phyloP scores from a whole-genome alignment of 2,888 invertebrate species.

The Diarsia dahlii region DNA sequence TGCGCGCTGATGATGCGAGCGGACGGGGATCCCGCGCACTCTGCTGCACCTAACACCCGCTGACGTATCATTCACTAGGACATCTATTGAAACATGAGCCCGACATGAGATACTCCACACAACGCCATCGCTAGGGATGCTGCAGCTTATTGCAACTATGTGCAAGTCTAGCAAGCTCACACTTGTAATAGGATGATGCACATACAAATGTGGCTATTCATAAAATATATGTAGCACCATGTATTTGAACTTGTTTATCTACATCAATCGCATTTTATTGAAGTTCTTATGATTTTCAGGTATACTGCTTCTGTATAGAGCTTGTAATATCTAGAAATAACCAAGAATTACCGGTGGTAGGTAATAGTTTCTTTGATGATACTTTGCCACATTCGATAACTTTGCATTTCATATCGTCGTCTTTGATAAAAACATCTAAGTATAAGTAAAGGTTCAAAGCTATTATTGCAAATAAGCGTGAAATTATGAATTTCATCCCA shows the following conservation, averaged over 20 bases:
- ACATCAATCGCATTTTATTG: not conserved
- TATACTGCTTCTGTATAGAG: not conserved
- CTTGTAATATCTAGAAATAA: not conserved
- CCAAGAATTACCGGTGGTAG: not conserved
- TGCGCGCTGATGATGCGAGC: conserved; percentile 49
- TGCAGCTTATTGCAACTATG: conserved; percentile 22
- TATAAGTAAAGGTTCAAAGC: not conserved
- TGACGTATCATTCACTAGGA: conserved; percentile 64
- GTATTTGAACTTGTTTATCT: conserved; percentile 1
- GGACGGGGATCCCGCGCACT: conserved; percentile 58
- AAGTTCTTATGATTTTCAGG: not conserved
- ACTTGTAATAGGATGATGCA: conserved; percentile 20
- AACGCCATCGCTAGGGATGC: conserved; percentile 54
- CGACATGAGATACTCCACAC: conserved; percentile 59
- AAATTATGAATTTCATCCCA: not conserved
- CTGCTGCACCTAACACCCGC: conserved; percentile 58
- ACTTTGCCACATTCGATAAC: not conserved
- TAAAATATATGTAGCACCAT: not conserved
- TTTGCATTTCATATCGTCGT: not conserved
- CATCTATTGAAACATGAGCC: conserved; percentile 62
- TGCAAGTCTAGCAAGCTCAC: conserved; percentile 22
- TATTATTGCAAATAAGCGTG: not conserved
- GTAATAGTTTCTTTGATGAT: not conserved
- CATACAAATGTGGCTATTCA: conserved; percentile 1
- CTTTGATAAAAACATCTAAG: not conserved